phyloP scores from a whole-genome alignment of 64 coral and sea anemone species.

The Montipora foliosa region DNA sequence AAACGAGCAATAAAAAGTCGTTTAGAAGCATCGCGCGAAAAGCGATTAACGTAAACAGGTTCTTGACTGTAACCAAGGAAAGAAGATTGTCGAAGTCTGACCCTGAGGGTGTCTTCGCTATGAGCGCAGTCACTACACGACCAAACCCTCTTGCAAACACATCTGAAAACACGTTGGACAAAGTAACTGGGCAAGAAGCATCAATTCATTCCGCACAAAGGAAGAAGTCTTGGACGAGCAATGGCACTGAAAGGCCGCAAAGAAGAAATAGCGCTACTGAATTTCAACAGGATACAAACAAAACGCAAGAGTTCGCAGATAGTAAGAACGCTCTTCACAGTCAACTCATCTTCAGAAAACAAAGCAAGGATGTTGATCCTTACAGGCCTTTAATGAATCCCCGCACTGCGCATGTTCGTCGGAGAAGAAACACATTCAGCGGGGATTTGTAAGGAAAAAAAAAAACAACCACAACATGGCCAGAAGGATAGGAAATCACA shows the following conservation, averaged over 20 bases:
- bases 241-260: neutral
- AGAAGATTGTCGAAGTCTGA: neutral
- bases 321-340: neutral
- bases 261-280: neutral
- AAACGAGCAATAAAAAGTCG: neutral
- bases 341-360: conserved; percentile 10
- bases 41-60: conserved; percentile 67
- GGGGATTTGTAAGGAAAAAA: neutral
- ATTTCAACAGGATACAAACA: conserved; percentile 7
- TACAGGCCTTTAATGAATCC: conserved; percentile 51
- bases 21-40: conserved; percentile 51
- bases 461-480: neutral
- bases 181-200: neutral
- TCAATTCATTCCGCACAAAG: neutral
- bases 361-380: conserved; percentile 6
- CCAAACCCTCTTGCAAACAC: neutral
- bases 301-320: neutral
- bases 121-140: neutral
- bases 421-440: conserved; percentile 6
- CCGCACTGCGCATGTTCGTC: conserved; percentile 30
- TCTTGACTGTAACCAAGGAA: neutral
- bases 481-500: too few relatives aligned
- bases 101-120: neutral
- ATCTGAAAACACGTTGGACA: neutral
- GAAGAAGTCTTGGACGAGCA: neutral